Evolutionary conservation across 1,140 invertebrate genomes (phyloP), one percentile per base, ranked within the genome.

Genomic region (Daktulosphaira vitifoliae): DNA sequence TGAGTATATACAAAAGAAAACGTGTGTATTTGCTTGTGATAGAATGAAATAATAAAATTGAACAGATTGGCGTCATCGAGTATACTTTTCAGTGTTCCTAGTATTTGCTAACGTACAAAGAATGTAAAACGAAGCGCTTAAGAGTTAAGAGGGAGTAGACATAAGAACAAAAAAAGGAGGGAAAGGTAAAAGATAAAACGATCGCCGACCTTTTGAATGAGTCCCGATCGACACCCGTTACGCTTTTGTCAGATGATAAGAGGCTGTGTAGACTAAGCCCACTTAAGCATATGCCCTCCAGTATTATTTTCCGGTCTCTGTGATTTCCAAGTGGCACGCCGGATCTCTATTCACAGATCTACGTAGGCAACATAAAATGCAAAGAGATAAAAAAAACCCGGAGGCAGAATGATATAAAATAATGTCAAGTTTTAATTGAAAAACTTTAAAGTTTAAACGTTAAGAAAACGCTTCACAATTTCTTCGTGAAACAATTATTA

Each of bases 351-450:
- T 11, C 29, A 11, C 29, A 11, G n/a, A n/a, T 6, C 29, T 15
- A 23, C 13, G 25, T n/a, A 23, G 48, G 2, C 2, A 13, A 5
- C 7, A 5, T 8, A 9, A 6, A 51, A 33, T 33, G 15, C 3
- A 15, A 33, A 15, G 25, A n/a, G 18, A 16, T 16, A 29, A 26
- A 8, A n/a, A n/a, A 33, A 33, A 33, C 29, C 29, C 29, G 22
- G 23, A 33, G 23, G 6, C n/a, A 25, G 15, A 48, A 26, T 15
- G 29, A 62, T 29, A 62, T 33, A 62, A 44, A 48, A 62, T 48
- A 20, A 62, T 22, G 56, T 62, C 42, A 46, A 62, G 42, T 62
- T 62, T 62, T 62, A 62, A 62, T 62, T 62, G 56, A 62, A 62
- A 62, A 62, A n/a, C n/a, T n/a, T n/a, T n/a, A n/a, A n/a, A 62